Evolutionary conservation across 2,113 vertebrate genomes (phyloP).

Genomic region (Zosterops pallidus): DNA sequence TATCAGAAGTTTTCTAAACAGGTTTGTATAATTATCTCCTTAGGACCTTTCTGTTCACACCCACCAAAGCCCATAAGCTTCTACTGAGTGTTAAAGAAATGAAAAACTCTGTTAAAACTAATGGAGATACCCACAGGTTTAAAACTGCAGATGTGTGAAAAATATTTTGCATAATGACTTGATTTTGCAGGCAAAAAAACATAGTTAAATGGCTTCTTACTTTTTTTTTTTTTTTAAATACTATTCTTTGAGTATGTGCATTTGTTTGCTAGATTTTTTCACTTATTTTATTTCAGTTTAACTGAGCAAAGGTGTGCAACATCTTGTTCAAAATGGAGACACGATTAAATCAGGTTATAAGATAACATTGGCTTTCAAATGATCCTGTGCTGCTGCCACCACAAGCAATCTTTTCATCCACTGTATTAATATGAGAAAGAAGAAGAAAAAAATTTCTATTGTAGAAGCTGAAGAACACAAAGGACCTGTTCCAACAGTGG

Average conservation of each 20-base stretch:
- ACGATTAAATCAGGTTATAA: background rate
- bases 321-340: background rate
- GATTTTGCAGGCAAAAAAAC: background rate
- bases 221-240: background rate
- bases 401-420: background rate
- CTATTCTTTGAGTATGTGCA: background rate
- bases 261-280: background rate
- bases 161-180: background rate
- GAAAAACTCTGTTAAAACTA: background rate
- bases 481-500: background rate
- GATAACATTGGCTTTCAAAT: background rate
- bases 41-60: background rate
- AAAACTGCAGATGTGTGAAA: background rate
- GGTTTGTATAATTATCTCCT: constrained; percentile 8
- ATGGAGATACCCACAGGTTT: background rate
- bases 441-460: background rate
- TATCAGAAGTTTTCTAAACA: constrained; percentile 43
- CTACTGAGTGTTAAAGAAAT: background rate
- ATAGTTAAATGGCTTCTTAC: background rate
- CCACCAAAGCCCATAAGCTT: background rate
- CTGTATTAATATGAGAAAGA: background rate
- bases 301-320: background rate
- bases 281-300: background rate
- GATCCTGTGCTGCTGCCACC: background rate
- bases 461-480: background rate